Evolutionary conservation across 2,113 vertebrate genomes (phyloP).

Genomic region (Naja naja): DNA sequence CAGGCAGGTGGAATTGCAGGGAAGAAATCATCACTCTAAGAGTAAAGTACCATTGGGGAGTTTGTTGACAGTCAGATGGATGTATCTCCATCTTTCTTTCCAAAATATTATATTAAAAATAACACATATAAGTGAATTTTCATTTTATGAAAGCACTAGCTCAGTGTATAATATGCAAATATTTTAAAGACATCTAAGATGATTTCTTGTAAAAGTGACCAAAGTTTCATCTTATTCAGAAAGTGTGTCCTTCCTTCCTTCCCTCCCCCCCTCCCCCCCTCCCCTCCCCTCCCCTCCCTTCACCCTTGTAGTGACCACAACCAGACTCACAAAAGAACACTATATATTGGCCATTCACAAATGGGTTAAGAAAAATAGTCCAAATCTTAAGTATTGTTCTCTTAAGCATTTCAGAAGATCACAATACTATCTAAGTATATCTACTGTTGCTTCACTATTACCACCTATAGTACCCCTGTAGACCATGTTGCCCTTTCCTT

Average conservation of each 20-base stretch:
- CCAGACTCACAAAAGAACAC: background rate
- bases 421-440: background rate
- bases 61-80: background rate
- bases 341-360: background rate
- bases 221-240: background rate
- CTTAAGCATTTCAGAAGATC: background rate
- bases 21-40: slow-evolving; percentile 1
- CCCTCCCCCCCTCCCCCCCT: background rate
- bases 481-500: background rate
- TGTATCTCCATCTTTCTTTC: background rate
- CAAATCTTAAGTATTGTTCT: background rate
- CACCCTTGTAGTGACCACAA: background rate
- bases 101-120: background rate
- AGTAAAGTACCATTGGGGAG: background rate
- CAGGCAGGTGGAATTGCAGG: slow-evolving; percentile 12
- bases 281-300: background rate
- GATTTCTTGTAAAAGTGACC: background rate
- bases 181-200: background rate
- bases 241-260: background rate
- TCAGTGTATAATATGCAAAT: background rate
- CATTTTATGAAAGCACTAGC: background rate
- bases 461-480: background rate
- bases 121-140: background rate
- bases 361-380: background rate
- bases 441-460: background rate